Conservation (phyloP, 2,113 vertebrate genomes). For the Turnix velox region DNA sequence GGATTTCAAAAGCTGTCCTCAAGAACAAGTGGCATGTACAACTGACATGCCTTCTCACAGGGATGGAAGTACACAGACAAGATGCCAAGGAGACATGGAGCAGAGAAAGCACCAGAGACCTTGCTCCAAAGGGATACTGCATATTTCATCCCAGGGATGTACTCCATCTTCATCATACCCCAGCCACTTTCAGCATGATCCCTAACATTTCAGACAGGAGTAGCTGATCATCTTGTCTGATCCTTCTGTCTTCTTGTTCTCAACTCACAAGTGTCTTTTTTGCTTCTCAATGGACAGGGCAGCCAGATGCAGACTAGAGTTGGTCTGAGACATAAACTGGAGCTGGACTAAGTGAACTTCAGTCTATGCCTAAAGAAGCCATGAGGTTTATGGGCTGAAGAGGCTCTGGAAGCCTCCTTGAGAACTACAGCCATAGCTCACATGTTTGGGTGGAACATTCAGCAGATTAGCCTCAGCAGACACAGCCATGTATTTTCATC, state of each 20-base stretch:
- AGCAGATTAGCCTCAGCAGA: background rate
- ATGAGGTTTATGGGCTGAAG: background rate
- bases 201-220: background rate
- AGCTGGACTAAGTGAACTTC: background rate
- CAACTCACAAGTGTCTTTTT: background rate
- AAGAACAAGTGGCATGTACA: background rate
- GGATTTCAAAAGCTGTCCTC: background rate
- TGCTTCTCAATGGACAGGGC: background rate
- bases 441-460: rapidly evolving
- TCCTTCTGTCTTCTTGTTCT: background rate
- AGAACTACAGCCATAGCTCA: background rate
- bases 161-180: background rate
- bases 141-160: background rate
- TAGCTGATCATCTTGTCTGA: background rate
- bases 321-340: background rate
- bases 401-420: background rate
- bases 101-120: background rate
- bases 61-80: background rate
- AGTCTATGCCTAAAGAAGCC: background rate
- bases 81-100: background rate
- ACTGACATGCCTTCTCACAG: background rate
- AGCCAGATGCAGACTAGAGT: background rate
- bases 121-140: background rate
- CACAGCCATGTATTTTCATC: background rate
- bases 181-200: background rate